Evolutionary conservation across 2,113 vertebrate species (phyloP).

Genomic region (Cariama cristata): DNA sequence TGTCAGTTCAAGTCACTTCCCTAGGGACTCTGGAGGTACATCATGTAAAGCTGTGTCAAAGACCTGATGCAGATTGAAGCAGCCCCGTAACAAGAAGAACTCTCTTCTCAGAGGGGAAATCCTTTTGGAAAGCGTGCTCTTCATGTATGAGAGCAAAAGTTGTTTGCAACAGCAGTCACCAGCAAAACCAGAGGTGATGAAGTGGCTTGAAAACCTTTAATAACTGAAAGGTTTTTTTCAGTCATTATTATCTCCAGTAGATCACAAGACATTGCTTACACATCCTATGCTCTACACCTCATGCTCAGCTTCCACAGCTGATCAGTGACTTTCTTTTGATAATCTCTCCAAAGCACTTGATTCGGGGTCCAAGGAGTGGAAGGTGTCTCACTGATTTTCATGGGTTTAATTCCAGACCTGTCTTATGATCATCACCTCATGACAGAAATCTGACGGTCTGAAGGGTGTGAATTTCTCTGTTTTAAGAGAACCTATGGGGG

Average conservation of each 20-base stretch:
- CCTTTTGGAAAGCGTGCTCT: background rate
- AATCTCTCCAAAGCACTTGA: background rate
- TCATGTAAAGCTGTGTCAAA: background rate
- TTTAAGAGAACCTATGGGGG: background rate
- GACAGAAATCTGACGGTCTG: background rate
- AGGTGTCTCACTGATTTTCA: background rate
- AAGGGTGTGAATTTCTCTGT: background rate
- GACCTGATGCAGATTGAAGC: background rate
- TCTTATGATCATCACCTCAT: background rate
- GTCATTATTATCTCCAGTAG: background rate
- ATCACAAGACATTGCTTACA: background rate
- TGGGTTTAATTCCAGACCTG: background rate
- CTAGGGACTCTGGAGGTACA: background rate
- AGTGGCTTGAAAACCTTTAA: background rate
- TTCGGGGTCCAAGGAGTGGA: background rate
- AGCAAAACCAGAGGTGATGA: background rate
- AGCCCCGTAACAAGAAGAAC: background rate
- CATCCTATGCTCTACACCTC: too few species aligned
- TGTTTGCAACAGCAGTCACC: background rate
- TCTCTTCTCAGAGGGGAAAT: background rate
- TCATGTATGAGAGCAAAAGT: background rate
- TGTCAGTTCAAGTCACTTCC: background rate
- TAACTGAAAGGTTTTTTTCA: rapidly evolving
- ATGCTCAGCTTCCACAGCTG: background rate
- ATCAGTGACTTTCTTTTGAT: background rate